Conservation (phyloP, 2,888 invertebrate species). For the Melipona bicolor region DNA sequence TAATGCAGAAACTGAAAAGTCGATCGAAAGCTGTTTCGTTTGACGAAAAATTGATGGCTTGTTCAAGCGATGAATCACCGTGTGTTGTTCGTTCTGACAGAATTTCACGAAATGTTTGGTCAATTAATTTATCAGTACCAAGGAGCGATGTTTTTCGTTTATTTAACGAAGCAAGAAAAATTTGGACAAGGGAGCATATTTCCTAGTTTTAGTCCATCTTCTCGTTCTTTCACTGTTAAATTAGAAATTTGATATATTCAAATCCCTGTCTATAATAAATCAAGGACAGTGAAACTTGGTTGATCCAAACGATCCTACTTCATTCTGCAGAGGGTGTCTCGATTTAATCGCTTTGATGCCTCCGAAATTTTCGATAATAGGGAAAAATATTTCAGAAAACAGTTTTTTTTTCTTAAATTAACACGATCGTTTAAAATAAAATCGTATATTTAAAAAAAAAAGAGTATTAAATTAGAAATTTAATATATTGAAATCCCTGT, state of each 20-base stretch:
- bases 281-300: too few species aligned
- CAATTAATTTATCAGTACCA: neutral
- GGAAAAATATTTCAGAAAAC: too few species aligned
- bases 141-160: neutral
- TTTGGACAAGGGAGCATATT: neutral
- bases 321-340: too few species aligned
- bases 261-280: too few species aligned
- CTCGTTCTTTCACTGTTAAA: neutral
- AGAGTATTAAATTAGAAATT: neutral
- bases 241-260: neutral
- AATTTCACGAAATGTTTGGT: neutral
- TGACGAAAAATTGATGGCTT: neutral
- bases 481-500: neutral
- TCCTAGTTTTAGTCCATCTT: neutral
- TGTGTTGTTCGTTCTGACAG: neutral
- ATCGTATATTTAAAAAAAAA: neutral
- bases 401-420: too few species aligned
- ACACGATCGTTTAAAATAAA: too few species aligned
- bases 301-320: too few species aligned
- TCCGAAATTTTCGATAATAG: neutral
- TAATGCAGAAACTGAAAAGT: neutral
- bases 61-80: too few species aligned
- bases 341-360: too few species aligned
- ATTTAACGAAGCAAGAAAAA: neutral
- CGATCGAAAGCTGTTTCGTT: neutral